Percentiles rank a stretch among this genome's conserved stretches.
phyloP scores from a whole-genome alignment of 2,113 vertebrate genomes.

The Thunnus thynnus region DNA sequence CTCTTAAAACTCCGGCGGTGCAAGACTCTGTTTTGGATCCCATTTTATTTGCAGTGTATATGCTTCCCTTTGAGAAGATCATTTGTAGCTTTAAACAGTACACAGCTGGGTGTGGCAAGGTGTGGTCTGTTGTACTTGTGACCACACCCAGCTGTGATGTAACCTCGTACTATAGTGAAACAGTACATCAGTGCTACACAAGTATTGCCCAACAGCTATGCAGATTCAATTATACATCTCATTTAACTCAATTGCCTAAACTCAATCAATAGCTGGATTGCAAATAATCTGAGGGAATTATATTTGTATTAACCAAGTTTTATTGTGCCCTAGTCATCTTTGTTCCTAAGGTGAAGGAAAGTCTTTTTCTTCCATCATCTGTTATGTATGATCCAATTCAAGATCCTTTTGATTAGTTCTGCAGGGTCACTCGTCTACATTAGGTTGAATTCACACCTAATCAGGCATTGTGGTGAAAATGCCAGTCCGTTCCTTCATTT shows the following conservation, averaged over 20 bases:
- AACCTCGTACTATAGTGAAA: too few species aligned
- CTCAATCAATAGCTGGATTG: too few species aligned
- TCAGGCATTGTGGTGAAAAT: too few species aligned
- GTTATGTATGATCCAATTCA: background rate
- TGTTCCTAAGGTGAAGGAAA: background rate
- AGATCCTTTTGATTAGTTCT: conserved; percentile 1
- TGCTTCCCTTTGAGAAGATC: background rate
- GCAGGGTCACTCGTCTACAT: background rate
- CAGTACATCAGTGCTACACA: background rate
- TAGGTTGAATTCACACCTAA: too few species aligned
- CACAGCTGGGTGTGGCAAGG: too few species aligned
- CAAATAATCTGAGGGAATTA: too few species aligned
- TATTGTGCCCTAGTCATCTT: background rate
- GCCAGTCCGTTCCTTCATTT: too few species aligned
- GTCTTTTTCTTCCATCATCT: background rate
- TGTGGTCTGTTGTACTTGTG: too few species aligned
- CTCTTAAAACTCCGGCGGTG: background rate
- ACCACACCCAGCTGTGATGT: too few species aligned
- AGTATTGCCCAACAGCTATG: background rate
- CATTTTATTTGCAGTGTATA: background rate
- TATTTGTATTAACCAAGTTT: too few species aligned
- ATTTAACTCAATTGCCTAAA: too few species aligned
- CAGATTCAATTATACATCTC: background rate
- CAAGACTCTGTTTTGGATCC: background rate
- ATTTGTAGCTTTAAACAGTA: background rate